Evolutionary conservation across 2,113 vertebrate species (phyloP), one percentile per base, ranked within the genome.

Genomic region (Fulica atra): DNA sequence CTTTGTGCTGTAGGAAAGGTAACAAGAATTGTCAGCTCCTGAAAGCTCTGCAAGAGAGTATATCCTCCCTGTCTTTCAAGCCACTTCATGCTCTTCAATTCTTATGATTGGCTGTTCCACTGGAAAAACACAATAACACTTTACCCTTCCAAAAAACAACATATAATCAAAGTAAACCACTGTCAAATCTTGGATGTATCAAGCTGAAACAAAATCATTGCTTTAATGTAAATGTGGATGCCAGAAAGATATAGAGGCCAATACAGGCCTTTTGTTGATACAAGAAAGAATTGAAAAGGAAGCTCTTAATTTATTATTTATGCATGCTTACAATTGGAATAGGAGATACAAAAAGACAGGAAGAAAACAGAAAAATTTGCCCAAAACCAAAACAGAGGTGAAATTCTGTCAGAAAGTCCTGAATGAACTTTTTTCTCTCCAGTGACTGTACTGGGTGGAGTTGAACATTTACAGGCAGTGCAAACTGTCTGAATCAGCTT

Each of bases 121-220:
- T 48, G 42, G 7, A 4, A 60, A 61, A 84, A 38, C 13, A 3
- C 2, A 13, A 14, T 5, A 50, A 51, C 60, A 23, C n/a, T 38
- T 40, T n/a, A n/a, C 12, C 12, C 12, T 36, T 15, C 20, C 3
- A 59, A 64, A 66, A 4, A 1, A 1, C 21, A 42, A 7, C 7
- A 9, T 31, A 10, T 64, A 29, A 42, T 13, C 23, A 64, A 81
- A 73, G 5, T 54, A 73, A 60, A 48, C 13, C 0, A 0, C 14
- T 88, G 26, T 70, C 25, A 38, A 79, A 79, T 86, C 40, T 76
- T 0, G 0, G 7, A 53, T 20, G 3, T 61, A 19, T 29, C 13
- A 94, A 73, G 11, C 10, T 68, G 56, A 91, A 91, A 63, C 4
- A 24, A 11, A 66, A 57, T 35, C 9, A 17, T 54, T 71, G 13